phyloP scores from a whole-genome alignment of 2,797 vertebrate species.

The Hippopotamyrus pictus region DNA sequence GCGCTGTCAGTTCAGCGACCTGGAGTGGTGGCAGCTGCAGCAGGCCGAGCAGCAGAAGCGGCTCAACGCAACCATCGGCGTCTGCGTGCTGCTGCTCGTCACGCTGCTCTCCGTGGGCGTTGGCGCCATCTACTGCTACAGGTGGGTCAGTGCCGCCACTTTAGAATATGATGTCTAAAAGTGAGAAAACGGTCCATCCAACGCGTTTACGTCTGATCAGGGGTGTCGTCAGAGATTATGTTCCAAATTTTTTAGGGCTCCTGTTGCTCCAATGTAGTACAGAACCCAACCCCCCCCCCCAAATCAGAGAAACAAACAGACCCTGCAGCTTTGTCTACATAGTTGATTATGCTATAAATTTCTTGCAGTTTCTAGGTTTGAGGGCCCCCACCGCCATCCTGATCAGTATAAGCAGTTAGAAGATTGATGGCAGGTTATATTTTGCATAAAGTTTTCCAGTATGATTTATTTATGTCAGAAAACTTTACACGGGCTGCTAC shows the following conservation, averaged over 20 bases:
- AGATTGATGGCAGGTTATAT: background rate
- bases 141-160: conserved; percentile 52
- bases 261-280: background rate
- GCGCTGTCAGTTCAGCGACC: conserved; percentile 81
- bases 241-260: background rate
- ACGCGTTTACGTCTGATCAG: background rate
- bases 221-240: background rate
- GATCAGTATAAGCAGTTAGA: background rate
- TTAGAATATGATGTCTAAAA: background rate
- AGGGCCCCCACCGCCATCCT: background rate
- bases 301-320: background rate
- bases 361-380: background rate
- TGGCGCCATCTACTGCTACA: conserved; percentile 63
- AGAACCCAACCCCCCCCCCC: background rate
- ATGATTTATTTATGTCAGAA: background rate
- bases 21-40: conserved; percentile 83
- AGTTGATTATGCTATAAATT: background rate
- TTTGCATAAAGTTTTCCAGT: background rate
- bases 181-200: background rate
- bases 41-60: conserved; percentile 59
- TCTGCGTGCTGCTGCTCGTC: conserved; percentile 52
- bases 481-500: background rate
- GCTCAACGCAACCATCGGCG: conserved; percentile 53
- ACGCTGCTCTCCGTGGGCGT: conserved; percentile 62
- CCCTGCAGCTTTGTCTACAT: background rate